These are phyloP conservation scores for Zaprionus ghesquierei DNA, from an alignment of 1,140 invertebrate genomes.

Conservation along the genomic window DNA sequence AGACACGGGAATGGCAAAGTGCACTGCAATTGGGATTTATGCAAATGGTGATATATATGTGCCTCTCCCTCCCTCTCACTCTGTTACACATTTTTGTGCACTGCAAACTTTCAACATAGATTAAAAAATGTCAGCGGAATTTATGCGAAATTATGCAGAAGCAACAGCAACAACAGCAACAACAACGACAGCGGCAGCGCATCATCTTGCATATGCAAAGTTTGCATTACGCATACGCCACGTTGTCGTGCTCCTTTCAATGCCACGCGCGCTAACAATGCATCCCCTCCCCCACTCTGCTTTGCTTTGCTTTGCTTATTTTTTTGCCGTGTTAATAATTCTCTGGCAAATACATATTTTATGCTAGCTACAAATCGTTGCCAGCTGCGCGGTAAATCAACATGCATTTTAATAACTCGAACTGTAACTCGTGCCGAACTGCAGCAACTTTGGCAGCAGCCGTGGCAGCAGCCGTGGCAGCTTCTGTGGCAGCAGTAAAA, in stretches of 20 bases:
- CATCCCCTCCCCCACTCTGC: constrained; percentile 5
- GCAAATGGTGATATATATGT: constrained; percentile 69
- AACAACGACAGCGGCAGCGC: constrained; percentile 41
- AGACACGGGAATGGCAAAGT: constrained; percentile 68
- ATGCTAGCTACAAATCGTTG: constrained; percentile 59
- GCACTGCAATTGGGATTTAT: constrained; percentile 80
- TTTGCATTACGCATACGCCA: constrained; percentile 68
- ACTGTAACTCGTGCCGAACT: constrained; percentile 6
- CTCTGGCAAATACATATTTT: constrained; percentile 70
- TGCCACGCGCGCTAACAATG: constrained; percentile 46
- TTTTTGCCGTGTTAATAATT: constrained; percentile 61
- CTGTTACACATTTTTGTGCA: constrained; percentile 17
- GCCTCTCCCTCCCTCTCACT: neutral
- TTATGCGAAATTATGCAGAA: constrained; percentile 73
- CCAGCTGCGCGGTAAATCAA: constrained; percentile 71
- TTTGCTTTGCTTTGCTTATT: neutral
- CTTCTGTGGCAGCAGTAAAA: constrained; percentile 43
- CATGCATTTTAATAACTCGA: constrained; percentile 51
- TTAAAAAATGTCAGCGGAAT: constrained; percentile 77
- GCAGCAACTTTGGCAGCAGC: neutral
- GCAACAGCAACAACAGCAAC: constrained; percentile 20
- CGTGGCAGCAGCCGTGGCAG: neutral
- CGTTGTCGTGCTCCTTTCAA: constrained; percentile 57
- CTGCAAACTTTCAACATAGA: constrained; percentile 70
- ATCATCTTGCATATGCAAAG: constrained; percentile 68